Conservation (phyloP, 1,140 invertebrate genomes). For the Caenorhabditis remanei region DNA sequence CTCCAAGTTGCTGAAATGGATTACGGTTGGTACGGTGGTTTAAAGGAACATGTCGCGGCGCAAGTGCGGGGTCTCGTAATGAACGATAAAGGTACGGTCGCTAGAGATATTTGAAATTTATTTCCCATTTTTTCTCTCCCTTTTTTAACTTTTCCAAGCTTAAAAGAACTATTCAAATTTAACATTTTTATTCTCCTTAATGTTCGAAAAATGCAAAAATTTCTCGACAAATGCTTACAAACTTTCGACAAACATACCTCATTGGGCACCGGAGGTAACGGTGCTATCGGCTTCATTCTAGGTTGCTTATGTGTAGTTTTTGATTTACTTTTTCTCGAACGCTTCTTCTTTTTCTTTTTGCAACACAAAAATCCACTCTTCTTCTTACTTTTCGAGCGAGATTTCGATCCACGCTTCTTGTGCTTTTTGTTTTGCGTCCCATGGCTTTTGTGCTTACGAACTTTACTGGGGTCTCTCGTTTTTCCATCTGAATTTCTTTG, state of each 20-base stretch:
- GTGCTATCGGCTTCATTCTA: background rate
- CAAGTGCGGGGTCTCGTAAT: background rate
- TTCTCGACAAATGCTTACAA: background rate
- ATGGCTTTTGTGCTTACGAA: background rate
- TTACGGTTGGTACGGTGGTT: background rate
- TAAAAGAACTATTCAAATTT: no score
- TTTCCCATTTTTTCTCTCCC: background rate
- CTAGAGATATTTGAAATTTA: background rate
- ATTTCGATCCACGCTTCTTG: background rate
- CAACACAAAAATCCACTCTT: slow-evolving; percentile 35
- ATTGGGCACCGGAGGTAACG: background rate
- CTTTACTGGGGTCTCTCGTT: background rate
- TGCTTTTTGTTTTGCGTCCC: background rate
- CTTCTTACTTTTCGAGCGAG: slow-evolving; percentile 21
- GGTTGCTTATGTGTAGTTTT: slow-evolving; percentile 16
- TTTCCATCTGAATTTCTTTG: background rate
- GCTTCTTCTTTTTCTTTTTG: slow-evolving; percentile 17
- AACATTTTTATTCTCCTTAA: no score
- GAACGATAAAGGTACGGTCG: background rate
- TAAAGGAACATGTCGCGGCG: background rate
- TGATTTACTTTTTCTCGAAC: background rate
- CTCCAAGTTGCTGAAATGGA: slow-evolving; percentile 2
- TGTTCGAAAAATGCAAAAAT: background rate
- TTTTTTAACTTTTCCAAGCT: no score
- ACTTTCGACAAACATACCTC: background rate